A percentile compares a stretch with the other conserved stretches of the same genome.
These are phyloP conservation scores for Notospermus geniculatus DNA, from an alignment of 1,140 invertebrate species.

Conservation along the genomic window DNA sequence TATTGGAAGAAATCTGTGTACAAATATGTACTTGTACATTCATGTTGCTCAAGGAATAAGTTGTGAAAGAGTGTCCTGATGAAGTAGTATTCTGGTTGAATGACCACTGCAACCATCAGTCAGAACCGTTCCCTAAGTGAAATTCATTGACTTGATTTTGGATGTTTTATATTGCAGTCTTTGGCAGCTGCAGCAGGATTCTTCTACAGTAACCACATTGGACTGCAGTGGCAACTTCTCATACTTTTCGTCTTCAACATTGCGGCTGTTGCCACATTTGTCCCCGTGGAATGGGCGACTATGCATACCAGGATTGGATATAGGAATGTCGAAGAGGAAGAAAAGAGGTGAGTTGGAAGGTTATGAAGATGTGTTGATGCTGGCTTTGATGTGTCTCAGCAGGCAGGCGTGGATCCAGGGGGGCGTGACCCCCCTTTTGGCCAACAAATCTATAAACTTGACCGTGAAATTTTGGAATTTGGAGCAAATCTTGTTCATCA, in stretches of 20 bases:
- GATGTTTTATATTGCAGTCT: slow-evolving; percentile 67
- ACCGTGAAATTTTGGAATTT: no score
- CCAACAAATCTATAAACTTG: no score
- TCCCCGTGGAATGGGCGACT: slow-evolving; percentile 69
- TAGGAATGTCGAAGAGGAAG: no score
- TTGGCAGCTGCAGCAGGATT: slow-evolving; percentile 85
- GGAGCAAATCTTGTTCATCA: no score
- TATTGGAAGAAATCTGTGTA: no score
- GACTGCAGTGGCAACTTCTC: slow-evolving; percentile 75
- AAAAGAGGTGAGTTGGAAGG: no score
- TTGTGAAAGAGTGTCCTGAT: not conserved
- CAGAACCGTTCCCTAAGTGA: not conserved
- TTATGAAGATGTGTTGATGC: no score
- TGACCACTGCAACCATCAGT: not conserved
- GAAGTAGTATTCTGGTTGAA: not conserved
- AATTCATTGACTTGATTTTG: not conserved
- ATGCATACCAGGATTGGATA: not conserved
- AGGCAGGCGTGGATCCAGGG: no score
- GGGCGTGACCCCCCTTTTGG: no score
- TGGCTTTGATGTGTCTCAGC: no score
- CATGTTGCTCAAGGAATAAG: not conserved
- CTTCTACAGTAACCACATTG: slow-evolving; percentile 76
- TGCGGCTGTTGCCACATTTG: slow-evolving; percentile 77
- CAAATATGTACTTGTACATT: not conserved
- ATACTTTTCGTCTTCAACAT: slow-evolving; percentile 73